Evolutionary conservation across 2,888 invertebrate species (phyloP).

Genomic region (Nemapogon koenigi): DNA sequence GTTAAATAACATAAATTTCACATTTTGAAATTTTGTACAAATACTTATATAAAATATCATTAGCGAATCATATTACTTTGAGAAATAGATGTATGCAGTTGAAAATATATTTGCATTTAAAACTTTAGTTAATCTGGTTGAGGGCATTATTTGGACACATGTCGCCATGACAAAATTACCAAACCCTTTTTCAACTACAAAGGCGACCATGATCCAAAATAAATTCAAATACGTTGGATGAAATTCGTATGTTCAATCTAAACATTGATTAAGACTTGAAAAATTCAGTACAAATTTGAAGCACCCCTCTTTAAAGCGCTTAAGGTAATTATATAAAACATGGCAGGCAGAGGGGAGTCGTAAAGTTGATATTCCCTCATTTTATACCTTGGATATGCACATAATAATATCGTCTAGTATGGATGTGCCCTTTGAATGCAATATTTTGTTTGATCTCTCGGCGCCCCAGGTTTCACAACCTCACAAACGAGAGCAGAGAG

Average conservation of each 20-base stretch:
- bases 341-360: constrained; percentile 26
- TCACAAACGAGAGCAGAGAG: too few relatives aligned
- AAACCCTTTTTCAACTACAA: constrained; percentile 22
- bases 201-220: constrained; percentile 25
- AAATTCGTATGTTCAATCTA: constrained; percentile 52
- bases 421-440: constrained; percentile 41
- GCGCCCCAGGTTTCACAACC: constrained; percentile 13
- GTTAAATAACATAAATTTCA: too few relatives aligned
- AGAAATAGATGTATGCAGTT: too few relatives aligned
- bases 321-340: constrained; percentile 61
- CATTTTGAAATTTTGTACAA: too few relatives aligned
- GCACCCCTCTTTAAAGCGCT: constrained; percentile 49
- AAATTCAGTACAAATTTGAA: constrained; percentile 34
- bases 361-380: constrained; percentile 16
- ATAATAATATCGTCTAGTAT: constrained; percentile 40
- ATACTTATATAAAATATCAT: too few relatives aligned
- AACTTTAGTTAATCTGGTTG: too few relatives aligned
- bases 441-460: constrained; percentile 55
- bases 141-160: constrained; percentile 57
- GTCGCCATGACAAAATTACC: constrained; percentile 24
- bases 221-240: constrained; percentile 46
- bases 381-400: constrained; percentile 37
- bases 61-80: too few relatives aligned
- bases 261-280: constrained; percentile 53
- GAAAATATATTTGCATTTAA: too few relatives aligned